Evolutionary conservation across 2,113 vertebrate species (phyloP).

Genomic region (Pseudorhombus dupliciocellatus): DNA sequence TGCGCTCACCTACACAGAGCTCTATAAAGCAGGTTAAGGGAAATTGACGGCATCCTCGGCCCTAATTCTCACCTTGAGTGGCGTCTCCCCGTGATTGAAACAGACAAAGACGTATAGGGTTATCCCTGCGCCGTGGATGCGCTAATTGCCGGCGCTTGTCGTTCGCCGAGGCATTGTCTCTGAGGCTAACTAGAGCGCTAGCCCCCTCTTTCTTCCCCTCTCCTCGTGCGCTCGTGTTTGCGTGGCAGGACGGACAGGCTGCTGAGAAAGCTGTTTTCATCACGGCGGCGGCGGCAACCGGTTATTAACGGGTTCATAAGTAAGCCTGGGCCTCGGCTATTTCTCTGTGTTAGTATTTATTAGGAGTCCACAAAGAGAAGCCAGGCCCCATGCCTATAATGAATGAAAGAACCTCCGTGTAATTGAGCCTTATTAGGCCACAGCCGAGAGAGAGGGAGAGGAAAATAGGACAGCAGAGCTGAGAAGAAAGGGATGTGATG

Average conservation of each 20-base stretch:
- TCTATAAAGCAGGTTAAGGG: slow-evolving; percentile 92
- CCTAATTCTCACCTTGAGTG: slow-evolving; percentile 89
- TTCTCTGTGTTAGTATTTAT: slow-evolving; percentile 90
- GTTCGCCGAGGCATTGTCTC: slow-evolving; percentile 90
- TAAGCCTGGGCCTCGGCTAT: slow-evolving; percentile 89
- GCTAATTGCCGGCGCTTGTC: slow-evolving; percentile 96
- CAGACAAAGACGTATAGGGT: slow-evolving; percentile 96
- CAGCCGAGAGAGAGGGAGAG: slow-evolving; percentile 70
- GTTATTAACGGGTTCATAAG: slow-evolving; percentile 96
- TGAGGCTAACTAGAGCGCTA: slow-evolving; percentile 87
- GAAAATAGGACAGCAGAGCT: slow-evolving; percentile 66
- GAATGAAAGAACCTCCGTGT: slow-evolving; percentile 87
- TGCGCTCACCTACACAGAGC: slow-evolving; percentile 86
- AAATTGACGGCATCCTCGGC: slow-evolving; percentile 92
- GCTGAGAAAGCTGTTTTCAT: slow-evolving; percentile 90
- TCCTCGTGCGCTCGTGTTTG: slow-evolving; percentile 86
- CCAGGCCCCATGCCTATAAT: slow-evolving; percentile 87
- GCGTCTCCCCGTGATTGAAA: slow-evolving; percentile 89
- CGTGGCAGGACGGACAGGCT: slow-evolving; percentile 81
- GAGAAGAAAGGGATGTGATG: slow-evolving; percentile 70
- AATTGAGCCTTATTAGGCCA: slow-evolving; percentile 91
- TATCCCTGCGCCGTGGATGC: slow-evolving; percentile 86
- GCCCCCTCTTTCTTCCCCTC: slow-evolving; percentile 78
- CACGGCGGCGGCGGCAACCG: slow-evolving; percentile 78
- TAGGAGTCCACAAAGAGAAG: slow-evolving; percentile 88